Evolutionary conservation across 2,888 invertebrate genomes (phyloP), one percentile per base, ranked within the genome.

Genomic region (Caenorhabditis plicata): DNA sequence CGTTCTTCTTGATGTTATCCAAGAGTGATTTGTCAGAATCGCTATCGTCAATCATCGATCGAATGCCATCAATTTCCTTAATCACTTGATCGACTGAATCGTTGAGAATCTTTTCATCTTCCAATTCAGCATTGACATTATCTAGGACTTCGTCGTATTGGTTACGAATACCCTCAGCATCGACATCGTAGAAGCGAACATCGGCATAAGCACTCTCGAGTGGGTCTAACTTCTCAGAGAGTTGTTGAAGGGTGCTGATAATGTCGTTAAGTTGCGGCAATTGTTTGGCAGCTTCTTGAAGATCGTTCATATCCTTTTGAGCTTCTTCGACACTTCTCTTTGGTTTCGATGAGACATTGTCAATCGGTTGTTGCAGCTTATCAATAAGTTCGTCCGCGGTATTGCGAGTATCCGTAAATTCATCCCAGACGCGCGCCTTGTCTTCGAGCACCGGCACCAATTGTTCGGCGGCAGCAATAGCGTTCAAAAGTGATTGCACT

Each of bases 121-220:
- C 57, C 36, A 66, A 48, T 31, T 69, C 69, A 26, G 43, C 40
- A 26, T 40, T 44, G 31, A 70, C 23, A 20, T 63, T 66, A 38
- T 48, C 56, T 35, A 72, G 55, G 27, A 63, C 49, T 33, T 66
- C 65, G 36, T 71, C 71, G 47, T 62, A 69, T 31, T 71, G 68
- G 26, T 65, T 56, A 31, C 64, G 60, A 40, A 62, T 61, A 45
- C 75, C 68, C 40, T 75, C 71, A 33, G 66, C 53, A 38, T 75
- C 74, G 9, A 71, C 69, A 45, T 75, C 73, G 42, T 68, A 56
- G 64, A 75, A 75, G 46, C 74, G 71, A 29, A 73, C 71, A 45
- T 73, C 74, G 26, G 70, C 66, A 48, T 73, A 67, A 11, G 70
- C 69, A 41, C 56, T 69, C 40, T 66, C 74, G 29, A 71, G 58